Evolutionary conservation across 1,140 invertebrate genomes (phyloP).

Genomic region (Drosophila obscura): DNA sequence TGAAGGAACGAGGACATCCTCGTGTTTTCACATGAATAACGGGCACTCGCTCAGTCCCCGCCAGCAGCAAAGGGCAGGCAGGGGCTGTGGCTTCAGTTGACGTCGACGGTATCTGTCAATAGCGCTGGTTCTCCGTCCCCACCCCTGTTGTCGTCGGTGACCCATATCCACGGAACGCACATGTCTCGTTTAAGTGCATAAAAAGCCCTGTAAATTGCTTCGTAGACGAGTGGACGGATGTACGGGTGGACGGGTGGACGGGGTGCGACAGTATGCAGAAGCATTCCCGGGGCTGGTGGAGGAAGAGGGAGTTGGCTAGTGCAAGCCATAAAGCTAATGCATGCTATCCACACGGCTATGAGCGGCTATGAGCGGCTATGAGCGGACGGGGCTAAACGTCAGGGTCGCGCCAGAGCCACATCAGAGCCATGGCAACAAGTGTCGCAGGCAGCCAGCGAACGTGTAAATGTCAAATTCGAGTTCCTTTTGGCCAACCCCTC

Average conservation of each 20-base stretch:
- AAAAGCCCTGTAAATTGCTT: slow-evolving; percentile 39
- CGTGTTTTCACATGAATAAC: slow-evolving; percentile 38
- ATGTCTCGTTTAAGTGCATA: slow-evolving; percentile 43
- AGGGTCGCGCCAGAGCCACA: slow-evolving; percentile 1
- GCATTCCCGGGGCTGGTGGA: too few relatives aligned
- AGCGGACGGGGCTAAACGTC: slow-evolving; percentile 30
- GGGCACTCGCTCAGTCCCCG: background rate
- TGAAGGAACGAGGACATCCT: slow-evolving; percentile 4
- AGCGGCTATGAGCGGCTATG: background rate
- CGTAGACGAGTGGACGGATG: too few relatives aligned
- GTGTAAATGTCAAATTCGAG: slow-evolving; percentile 64
- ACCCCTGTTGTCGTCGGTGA: slow-evolving; percentile 25
- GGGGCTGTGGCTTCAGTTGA: background rate
- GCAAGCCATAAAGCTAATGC: slow-evolving; percentile 23
- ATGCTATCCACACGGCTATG: background rate
- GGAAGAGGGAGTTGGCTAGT: background rate
- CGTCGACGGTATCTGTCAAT: slow-evolving; percentile 36
- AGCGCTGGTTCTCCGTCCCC: slow-evolving; percentile 10
- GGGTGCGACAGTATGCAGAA: background rate
- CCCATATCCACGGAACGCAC: slow-evolving; percentile 48
- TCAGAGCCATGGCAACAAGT: slow-evolving; percentile 37
- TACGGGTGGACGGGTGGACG: too few relatives aligned
- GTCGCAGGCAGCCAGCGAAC: slow-evolving; percentile 37
- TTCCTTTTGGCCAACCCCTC: slow-evolving; percentile 11
- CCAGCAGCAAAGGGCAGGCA: slow-evolving; percentile 6